These are phyloP conservation scores for Acanthoscelides obtectus DNA, from an alignment of 2,888 invertebrate species.

Conservation along the genomic window DNA sequence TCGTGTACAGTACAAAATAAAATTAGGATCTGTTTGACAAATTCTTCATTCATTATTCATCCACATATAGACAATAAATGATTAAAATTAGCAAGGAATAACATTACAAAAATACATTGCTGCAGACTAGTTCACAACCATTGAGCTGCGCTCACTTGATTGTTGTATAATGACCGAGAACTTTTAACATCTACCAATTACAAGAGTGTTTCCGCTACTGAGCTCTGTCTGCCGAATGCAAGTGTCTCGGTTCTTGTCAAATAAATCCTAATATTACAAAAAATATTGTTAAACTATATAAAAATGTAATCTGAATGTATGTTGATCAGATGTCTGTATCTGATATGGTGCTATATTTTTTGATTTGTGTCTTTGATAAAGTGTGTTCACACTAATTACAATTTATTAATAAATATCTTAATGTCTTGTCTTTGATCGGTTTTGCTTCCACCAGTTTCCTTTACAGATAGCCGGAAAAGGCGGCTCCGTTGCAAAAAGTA, in stretches of 20 bases:
- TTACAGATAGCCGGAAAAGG: too few species aligned
- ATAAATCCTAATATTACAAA: background rate
- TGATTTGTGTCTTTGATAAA: background rate
- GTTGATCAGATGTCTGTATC: background rate
- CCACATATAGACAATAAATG: too few species aligned
- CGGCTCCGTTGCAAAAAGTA: too few species aligned
- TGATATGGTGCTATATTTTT: background rate
- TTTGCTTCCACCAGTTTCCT: too few species aligned
- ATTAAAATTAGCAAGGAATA: too few species aligned
- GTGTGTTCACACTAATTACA: background rate
- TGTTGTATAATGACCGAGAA: too few species aligned
- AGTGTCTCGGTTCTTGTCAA: background rate
- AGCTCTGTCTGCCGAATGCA: too few species aligned
- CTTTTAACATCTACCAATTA: too few species aligned
- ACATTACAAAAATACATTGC: too few species aligned
- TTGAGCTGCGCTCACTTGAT: too few species aligned
- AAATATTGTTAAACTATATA: background rate
- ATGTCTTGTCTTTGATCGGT: background rate
- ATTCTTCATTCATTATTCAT: background rate
- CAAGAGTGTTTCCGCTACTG: too few species aligned
- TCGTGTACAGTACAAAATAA: background rate
- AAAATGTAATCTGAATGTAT: background rate
- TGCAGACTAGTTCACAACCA: too few species aligned
- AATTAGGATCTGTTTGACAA: background rate
- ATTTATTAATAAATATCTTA: background rate